A percentile compares a stretch with the other conserved stretches of the same genome.
Evolutionary conservation across 1,140 invertebrate genomes (phyloP).

Genomic region (Oscheius sp.): DNA sequence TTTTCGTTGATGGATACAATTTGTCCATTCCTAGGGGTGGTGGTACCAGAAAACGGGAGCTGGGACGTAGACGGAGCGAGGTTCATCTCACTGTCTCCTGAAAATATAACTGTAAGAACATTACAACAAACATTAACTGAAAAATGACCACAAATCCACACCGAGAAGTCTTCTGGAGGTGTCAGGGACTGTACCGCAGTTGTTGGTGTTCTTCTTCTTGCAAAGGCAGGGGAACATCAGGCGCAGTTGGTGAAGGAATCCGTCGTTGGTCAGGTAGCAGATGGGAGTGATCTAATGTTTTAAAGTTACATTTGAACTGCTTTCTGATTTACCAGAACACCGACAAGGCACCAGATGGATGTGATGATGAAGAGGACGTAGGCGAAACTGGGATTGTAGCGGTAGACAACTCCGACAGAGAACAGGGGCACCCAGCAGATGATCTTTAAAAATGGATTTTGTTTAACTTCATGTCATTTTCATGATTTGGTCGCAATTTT

Average conservation of each 20-base stretch:
- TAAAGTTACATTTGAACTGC: no score
- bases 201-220: not conserved
- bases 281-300: not conserved
- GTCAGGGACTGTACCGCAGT: not conserved
- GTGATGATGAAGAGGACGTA: slow-evolving; percentile 15
- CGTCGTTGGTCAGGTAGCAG: not conserved
- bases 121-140: no score
- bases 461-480: no score
- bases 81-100: no score
- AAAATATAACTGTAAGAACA: no score
- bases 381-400: slow-evolving; percentile 3
- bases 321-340: slow-evolving; percentile 20
- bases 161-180: not conserved
- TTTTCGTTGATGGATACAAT: no score
- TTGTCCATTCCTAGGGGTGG: no score
- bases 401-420: slow-evolving; percentile 19
- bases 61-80: no score
- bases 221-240: not conserved
- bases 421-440: slow-evolving; percentile 31
- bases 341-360: slow-evolving; percentile 22
- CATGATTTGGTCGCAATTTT: no score
- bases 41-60: no score
- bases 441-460: slow-evolving; percentile 30
- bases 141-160: not conserved
- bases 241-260: not conserved